A percentile compares a stretch with the other conserved stretches of the same genome.
These are phyloP conservation scores for Pogonomyrmex californicus DNA, from an alignment of 1,140 invertebrate genomes.

Conservation along the genomic window DNA sequence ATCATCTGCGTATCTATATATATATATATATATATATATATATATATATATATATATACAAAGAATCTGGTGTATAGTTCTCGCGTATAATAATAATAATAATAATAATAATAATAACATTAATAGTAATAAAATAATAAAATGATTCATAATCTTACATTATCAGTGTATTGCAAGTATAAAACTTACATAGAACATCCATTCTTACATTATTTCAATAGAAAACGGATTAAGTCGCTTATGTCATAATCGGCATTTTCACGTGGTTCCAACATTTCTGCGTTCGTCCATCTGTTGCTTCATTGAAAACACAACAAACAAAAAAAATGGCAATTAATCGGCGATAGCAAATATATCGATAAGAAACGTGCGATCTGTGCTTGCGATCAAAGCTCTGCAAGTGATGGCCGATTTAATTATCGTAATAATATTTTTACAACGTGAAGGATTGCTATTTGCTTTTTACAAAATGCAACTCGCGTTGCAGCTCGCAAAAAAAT, in stretches of 20 bases:
- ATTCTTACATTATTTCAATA: conserved; percentile 63
- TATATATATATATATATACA: not conserved
- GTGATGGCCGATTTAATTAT: not conserved
- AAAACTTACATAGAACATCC: conserved; percentile 60
- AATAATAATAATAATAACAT: conserved; percentile 48
- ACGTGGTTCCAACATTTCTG: conserved; percentile 22
- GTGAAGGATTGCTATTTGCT: conserved; percentile 7
- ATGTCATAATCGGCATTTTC: conserved; percentile 30
- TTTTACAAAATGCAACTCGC: conserved; percentile 43
- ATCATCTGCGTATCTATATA: conserved; percentile 41
- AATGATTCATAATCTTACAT: conserved; percentile 47
- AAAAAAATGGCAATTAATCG: conserved; percentile 48
- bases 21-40: not conserved
- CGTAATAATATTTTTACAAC: conserved; percentile 25
- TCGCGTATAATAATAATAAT: no score
- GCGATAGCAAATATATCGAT: conserved; percentile 33
- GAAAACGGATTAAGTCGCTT: conserved; percentile 61
- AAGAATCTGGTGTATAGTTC: conserved; percentile 37
- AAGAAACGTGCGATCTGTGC: conserved; percentile 5
- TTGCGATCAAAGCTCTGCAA: conserved; percentile 28
- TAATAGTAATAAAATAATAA: conserved; percentile 42
- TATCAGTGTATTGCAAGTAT: conserved; percentile 46
- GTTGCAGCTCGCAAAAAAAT: conserved; percentile 22
- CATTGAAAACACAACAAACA: not conserved
- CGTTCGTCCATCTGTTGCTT: not conserved